Percentiles rank a stretch among this genome's conserved stretches.
Conservation (phyloP, 1,140 invertebrate species). For the Trichogramma pretiosum region DNA sequence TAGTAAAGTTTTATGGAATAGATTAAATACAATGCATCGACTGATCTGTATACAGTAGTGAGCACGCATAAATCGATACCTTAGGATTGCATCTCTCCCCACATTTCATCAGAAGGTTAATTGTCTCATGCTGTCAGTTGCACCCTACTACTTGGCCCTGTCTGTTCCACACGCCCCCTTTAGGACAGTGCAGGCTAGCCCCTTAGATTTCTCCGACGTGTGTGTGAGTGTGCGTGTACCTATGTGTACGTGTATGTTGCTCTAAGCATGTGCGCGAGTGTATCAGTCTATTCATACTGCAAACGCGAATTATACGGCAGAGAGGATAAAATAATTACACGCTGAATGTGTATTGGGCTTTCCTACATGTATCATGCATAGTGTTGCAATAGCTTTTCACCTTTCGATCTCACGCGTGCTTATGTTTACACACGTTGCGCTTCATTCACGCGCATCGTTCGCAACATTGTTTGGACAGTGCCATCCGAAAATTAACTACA, state of each 20-base stretch:
- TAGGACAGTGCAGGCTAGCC: too few relatives aligned
- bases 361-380: too few relatives aligned
- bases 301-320: slow-evolving; percentile 32
- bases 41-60: too few relatives aligned
- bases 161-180: slow-evolving; percentile 37
- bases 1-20: too few relatives aligned
- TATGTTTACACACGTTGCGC: too few relatives aligned
- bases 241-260: slow-evolving; percentile 22
- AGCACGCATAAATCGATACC: too few relatives aligned
- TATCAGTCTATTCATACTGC: not conserved
- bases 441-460: slow-evolving; percentile 21
- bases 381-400: too few relatives aligned
- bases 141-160: slow-evolving; percentile 37
- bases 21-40: too few relatives aligned
- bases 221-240: too few relatives aligned
- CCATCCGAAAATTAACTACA: slow-evolving; percentile 26
- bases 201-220: too few relatives aligned
- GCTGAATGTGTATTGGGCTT: too few relatives aligned
- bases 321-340: slow-evolving; percentile 40
- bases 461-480: slow-evolving; percentile 32
- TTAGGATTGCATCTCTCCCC: too few relatives aligned
- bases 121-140: slow-evolving; percentile 41
- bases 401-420: slow-evolving; percentile 30
- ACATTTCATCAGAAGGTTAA: slow-evolving; percentile 32
- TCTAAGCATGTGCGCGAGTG: slow-evolving; percentile 4